phyloP scores from a whole-genome alignment of 2,888 invertebrate species.

The Leptopilina syphax region DNA sequence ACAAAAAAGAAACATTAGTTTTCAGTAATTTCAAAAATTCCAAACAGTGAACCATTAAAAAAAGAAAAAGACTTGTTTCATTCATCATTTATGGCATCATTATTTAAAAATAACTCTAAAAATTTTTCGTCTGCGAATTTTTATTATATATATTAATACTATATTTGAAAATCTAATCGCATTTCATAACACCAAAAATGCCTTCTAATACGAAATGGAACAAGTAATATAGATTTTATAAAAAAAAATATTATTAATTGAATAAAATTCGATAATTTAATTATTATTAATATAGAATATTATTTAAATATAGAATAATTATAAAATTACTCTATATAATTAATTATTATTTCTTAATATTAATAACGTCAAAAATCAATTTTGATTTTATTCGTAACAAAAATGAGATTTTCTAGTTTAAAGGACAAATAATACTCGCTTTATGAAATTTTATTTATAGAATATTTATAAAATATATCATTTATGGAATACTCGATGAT shows the following conservation, averaged over 20 bases:
- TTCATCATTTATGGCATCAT: background rate
- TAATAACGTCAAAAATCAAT: too few relatives aligned
- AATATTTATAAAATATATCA: too few relatives aligned
- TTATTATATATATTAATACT: background rate
- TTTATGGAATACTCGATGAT: background rate
- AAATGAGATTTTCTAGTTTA: background rate
- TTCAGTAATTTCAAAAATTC: background rate
- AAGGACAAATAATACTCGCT: background rate
- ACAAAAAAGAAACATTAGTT: background rate
- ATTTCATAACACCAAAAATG: slow-evolving; percentile 13
- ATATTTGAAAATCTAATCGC: slow-evolving; percentile 8
- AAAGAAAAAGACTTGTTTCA: slow-evolving; percentile 5
- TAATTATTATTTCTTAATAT: too few relatives aligned
- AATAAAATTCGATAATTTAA: too few relatives aligned
- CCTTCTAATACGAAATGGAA: slow-evolving; percentile 2
- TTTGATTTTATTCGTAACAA: too few relatives aligned
- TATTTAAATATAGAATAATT: background rate
- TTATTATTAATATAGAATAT: background rate
- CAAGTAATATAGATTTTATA: background rate
- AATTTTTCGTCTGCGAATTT: background rate
- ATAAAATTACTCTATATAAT: too few relatives aligned
- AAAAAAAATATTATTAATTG: background rate
- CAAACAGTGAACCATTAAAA: background rate
- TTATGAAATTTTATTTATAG: background rate
- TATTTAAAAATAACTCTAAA: background rate